These are phyloP conservation scores for Oreocharis arfaki DNA, from an alignment of 2,113 vertebrate species.

Conservation along the genomic window DNA sequence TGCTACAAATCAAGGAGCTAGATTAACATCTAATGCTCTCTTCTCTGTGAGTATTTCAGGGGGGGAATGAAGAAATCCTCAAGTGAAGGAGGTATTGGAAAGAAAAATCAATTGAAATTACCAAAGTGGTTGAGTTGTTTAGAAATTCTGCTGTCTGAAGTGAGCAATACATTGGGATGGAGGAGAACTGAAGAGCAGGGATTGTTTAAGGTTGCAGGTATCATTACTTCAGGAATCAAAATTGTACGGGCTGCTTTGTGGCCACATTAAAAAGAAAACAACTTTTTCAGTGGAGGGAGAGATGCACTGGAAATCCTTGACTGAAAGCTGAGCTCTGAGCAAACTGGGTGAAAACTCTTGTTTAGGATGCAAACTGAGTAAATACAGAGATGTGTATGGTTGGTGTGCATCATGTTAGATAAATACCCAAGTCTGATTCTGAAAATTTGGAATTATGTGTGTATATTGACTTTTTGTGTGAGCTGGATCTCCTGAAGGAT, in stretches of 20 bases:
- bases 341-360: background rate
- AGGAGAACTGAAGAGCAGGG: background rate
- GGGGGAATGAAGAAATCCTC: background rate
- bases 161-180: accelerated
- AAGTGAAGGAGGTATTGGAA: background rate
- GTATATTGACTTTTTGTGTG: background rate
- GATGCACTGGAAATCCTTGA: background rate
- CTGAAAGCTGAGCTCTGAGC: background rate
- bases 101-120: constrained; percentile 3
- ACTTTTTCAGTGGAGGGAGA: background rate
- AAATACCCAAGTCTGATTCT: background rate
- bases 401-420: background rate
- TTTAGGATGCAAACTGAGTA: background rate
- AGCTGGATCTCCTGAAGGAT: background rate
- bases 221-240: background rate
- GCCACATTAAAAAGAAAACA: background rate
- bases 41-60: background rate
- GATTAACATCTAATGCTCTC: constrained; percentile 22
- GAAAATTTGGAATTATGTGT: background rate
- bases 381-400: accelerated
- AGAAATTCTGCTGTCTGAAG: background rate
- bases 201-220: background rate
- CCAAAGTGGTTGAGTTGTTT: background rate
- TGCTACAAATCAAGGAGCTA: constrained; percentile 54
- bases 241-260: background rate